These are phyloP conservation scores for Ophioninae sp. DNA, from an alignment of 2,888 invertebrate genomes.

Conservation along the genomic window DNA sequence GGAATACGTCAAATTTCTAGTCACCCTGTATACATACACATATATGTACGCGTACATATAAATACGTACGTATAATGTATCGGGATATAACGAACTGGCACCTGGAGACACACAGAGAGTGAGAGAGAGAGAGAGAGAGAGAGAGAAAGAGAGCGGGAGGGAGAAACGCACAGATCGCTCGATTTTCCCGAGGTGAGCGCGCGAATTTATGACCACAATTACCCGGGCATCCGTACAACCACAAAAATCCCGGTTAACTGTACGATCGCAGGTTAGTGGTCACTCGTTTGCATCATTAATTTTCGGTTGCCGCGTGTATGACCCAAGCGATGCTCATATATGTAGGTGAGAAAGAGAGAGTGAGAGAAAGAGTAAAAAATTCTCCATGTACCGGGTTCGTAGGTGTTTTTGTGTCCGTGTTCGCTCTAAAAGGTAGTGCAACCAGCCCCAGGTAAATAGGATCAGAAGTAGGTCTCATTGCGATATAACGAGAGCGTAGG, in stretches of 20 bases:
- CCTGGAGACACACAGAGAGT: not conserved
- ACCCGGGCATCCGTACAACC: conserved; percentile 65
- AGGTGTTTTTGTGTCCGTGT: not conserved
- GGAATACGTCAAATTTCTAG: too few relatives aligned
- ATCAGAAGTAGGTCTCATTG: conserved; percentile 56
- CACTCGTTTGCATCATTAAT: conserved; percentile 73
- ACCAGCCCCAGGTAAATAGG: conserved; percentile 19
- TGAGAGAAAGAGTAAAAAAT: conserved; percentile 20
- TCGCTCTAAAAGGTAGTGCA: not conserved
- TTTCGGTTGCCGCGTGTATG: conserved; percentile 41
- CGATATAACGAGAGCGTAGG: conserved; percentile 45
- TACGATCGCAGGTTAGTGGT: conserved; percentile 71
- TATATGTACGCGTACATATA: not conserved
- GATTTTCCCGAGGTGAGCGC: conserved; percentile 51
- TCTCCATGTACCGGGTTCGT: not conserved
- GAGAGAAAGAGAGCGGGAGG: conserved; percentile 16
- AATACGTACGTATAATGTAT: conserved; percentile 3
- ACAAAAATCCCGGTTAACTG: conserved; percentile 71
- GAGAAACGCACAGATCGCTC: conserved; percentile 20
- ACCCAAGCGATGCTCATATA: conserved; percentile 1
- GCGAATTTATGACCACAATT: conserved; percentile 73
- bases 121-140: conserved; percentile 20
- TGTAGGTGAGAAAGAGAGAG: not conserved
- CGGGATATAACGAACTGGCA: conserved; percentile 12
- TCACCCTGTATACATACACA: too few relatives aligned